Percentiles rank a stretch among this genome's conserved stretches.
These are phyloP conservation scores for Uloborus diversus DNA, from an alignment of 1,140 invertebrate species.

Conservation along the genomic window DNA sequence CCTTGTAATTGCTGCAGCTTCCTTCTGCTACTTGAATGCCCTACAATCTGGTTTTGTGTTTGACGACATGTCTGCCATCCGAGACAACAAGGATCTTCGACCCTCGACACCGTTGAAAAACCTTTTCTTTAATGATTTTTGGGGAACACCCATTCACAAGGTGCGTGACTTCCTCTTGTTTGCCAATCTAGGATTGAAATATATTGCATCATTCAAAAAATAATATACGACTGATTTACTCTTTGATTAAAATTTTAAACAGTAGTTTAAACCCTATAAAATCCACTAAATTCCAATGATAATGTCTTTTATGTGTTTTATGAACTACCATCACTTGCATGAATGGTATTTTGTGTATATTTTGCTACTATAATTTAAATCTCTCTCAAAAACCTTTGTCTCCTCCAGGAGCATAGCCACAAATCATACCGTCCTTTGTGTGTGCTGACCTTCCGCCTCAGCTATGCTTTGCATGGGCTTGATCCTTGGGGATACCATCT, in stretches of 20 bases:
- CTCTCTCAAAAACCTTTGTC: not conserved
- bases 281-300: not conserved
- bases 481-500: slow-evolving; percentile 91
- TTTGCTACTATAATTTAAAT: not conserved
- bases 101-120: slow-evolving; percentile 63
- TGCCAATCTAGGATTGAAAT: not conserved
- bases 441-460: slow-evolving; percentile 90
- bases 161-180: slow-evolving; percentile 72
- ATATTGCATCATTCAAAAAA: not conserved
- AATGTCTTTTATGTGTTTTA: not conserved
- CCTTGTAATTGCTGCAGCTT: slow-evolving; percentile 14
- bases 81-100: slow-evolving; percentile 67
- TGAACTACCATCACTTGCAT: not conserved
- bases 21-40: slow-evolving; percentile 63
- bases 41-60: slow-evolving; percentile 68
- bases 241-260: not conserved
- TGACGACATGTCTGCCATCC: slow-evolving; percentile 69
- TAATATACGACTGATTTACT: not conserved
- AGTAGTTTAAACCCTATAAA: not conserved
- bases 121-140: slow-evolving; percentile 84
- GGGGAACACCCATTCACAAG: slow-evolving; percentile 87
- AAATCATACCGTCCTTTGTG: slow-evolving; percentile 93
- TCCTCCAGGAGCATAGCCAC: slow-evolving; percentile 88
- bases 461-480: slow-evolving; percentile 86
- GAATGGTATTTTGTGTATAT: not conserved